Conservation (phyloP, 2,113 vertebrate species). For the Planiliza haematocheilus region DNA sequence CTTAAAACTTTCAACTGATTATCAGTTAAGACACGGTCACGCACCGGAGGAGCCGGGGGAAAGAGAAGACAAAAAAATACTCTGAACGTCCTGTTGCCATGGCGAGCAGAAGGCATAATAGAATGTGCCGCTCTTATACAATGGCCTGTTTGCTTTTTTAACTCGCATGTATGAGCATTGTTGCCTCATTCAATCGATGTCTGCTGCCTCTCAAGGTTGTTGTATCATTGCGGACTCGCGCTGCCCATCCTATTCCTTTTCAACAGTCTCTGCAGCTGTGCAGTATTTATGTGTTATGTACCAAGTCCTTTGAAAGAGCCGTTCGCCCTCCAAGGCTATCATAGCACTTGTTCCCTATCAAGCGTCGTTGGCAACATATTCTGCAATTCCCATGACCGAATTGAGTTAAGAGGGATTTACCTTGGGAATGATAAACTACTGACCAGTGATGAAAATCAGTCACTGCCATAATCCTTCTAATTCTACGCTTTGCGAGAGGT, state of each 20-base stretch:
- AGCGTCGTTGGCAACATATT: slow-evolving; percentile 57
- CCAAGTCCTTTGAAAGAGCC: slow-evolving; percentile 53
- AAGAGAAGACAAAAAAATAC: too few relatives aligned
- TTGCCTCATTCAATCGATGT: slow-evolving; percentile 46
- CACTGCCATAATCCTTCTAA: slow-evolving; percentile 74
- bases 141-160: slow-evolving; percentile 53
- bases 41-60: slow-evolving; percentile 41
- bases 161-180: slow-evolving; percentile 46
- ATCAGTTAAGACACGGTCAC: slow-evolving; percentile 21
- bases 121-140: slow-evolving; percentile 44
- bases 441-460: slow-evolving; percentile 78
- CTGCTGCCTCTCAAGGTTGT: slow-evolving; percentile 65
- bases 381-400: slow-evolving; percentile 73
- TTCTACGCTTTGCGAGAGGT: slow-evolving; percentile 55
- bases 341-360: slow-evolving; percentile 60
- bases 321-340: slow-evolving; percentile 55
- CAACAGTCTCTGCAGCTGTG: slow-evolving; percentile 37
- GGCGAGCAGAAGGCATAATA: slow-evolving; percentile 48
- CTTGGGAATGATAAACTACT: slow-evolving; percentile 76
- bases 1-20: slow-evolving; percentile 51
- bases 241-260: slow-evolving; percentile 42
- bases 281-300: slow-evolving; percentile 68
- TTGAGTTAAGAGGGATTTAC: slow-evolving; percentile 76
- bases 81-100: slow-evolving; percentile 67
- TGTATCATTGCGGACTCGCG: slow-evolving; percentile 43